Percentiles rank a stretch among this genome's conserved stretches.
These are phyloP conservation scores for Thereva unica DNA, from an alignment of 2,888 invertebrate genomes.

Conservation along the genomic window DNA sequence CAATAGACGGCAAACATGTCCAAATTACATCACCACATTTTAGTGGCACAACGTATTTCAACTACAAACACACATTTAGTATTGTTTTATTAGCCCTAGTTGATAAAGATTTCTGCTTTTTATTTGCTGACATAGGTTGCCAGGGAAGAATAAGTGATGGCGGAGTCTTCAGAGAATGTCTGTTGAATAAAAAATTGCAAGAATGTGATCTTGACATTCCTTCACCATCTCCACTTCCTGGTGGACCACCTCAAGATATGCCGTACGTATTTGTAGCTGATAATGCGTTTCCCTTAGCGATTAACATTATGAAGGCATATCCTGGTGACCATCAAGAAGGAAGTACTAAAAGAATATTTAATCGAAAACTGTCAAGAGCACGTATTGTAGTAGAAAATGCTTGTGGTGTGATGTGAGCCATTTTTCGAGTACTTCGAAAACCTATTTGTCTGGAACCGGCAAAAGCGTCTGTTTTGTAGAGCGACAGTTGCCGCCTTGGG, in stretches of 20 bases:
- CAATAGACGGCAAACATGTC: conserved; percentile 1
- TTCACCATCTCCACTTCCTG: not conserved
- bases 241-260: not conserved
- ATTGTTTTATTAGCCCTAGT: conserved; percentile 48
- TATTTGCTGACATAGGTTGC: conserved; percentile 48
- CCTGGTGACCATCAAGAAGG: not conserved
- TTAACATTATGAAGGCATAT: conserved; percentile 15
- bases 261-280: conserved; percentile 18
- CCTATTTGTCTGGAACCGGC: not conserved
- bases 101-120: conserved; percentile 48
- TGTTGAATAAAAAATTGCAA: not conserved
- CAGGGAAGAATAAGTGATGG: conserved; percentile 47
- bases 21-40: not conserved
- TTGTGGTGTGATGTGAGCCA: conserved; percentile 14
- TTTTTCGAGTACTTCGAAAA: conserved; percentile 17
- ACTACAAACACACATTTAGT: conserved; percentile 48
- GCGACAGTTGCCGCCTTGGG: too few species aligned
- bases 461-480: too few species aligned
- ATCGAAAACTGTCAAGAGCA: not conserved
- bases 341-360: not conserved
- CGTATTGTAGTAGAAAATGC: conserved; percentile 8
- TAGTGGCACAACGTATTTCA: conserved; percentile 46
- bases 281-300: not conserved
- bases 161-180: conserved; percentile 41
- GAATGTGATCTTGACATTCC: not conserved